Base-by-base conservation (phyloP, 1,140 invertebrate genomes). In the Diachasma alloeum region DNA sequence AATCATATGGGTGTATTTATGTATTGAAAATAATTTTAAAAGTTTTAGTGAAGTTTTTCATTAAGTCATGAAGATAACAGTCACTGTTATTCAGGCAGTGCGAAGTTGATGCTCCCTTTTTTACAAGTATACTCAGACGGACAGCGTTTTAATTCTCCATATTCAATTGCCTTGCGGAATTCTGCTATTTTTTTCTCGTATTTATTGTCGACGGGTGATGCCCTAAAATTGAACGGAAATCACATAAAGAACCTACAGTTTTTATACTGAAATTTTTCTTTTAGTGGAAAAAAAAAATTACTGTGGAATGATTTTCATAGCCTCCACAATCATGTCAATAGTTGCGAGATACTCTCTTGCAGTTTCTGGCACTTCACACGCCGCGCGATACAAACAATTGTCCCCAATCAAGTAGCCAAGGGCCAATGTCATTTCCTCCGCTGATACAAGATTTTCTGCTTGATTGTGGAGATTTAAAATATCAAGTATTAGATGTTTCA, bases 331-430 rank as follows among this genome's bases (percentile, higher is more conserved):
- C 75, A 95, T 92, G 79, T 95, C 94, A 15, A 93, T 94, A 2
- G 94, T 95, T 13, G 92, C 92, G 5, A 93, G 89, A 85, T 96
- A 97, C 73, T 94, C 90, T 48, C 91, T 92, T 9, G 95, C 94
- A 48, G 94, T 92, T 44, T 91, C 86, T 0, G 95, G 95, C 75
- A 93, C 92, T 79, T 94, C 92, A 80, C 95, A 97, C 69, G 95
- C 93, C 3, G 95, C 91, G 31, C 92, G 91, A 84, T 94, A 93
- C 1, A 96, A 88, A 82, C 95, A 97, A n/a, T 91, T 92, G 82
- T 94, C 92, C 63, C 93, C 93, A n/a, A 93, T 91, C 24, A 95
- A 82, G 83, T 94, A 95, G 72, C 93, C 93, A 48, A 94, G 86
- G 81, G 94, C 92, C 4, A 95, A 82, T 19, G 93, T 88, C 5